These are phyloP conservation scores for Lampropteryx suffumata DNA, from an alignment of 2,888 invertebrate genomes.

Conservation along the genomic window DNA sequence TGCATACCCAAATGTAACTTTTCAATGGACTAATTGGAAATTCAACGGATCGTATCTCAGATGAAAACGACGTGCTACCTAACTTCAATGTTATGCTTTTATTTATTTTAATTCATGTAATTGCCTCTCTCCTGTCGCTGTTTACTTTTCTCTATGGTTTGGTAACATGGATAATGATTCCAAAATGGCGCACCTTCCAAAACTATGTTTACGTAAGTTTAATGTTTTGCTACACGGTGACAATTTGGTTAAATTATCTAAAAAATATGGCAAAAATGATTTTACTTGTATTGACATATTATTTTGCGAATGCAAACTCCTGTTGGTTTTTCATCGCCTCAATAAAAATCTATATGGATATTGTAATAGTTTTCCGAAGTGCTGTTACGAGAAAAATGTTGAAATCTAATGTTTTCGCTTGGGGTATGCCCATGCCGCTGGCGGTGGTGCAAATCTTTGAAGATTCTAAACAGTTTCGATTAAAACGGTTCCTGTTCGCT, in stretches of 20 bases:
- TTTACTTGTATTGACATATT: not conserved
- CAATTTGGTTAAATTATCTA: not conserved
- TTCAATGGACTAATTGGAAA: too few relatives aligned
- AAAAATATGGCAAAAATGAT: not conserved
- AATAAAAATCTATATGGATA: constrained; percentile 3
- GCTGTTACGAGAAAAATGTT: constrained; percentile 2
- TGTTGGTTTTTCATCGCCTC: constrained; percentile 11
- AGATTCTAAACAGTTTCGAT: not conserved
- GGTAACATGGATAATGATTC: constrained; percentile 7
- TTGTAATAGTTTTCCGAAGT: constrained; percentile 4
- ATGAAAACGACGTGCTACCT: not conserved
- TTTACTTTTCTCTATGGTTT: constrained; percentile 1
- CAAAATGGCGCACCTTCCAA: constrained; percentile 9
- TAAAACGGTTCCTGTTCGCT: not conserved
- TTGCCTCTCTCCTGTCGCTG: not conserved
- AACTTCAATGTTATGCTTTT: not conserved
- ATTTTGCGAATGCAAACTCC: constrained; percentile 2
- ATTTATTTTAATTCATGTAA: not conserved
- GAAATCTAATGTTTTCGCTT: constrained; percentile 6
- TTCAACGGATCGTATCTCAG: not conserved
- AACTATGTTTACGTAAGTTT: constrained; percentile 8
- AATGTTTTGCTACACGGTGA: not conserved
- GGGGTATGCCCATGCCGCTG: not conserved
- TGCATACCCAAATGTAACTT: too few relatives aligned
- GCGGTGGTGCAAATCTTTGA: not conserved